Evolutionary conservation across 2,888 invertebrate genomes (phyloP), one percentile per base, ranked within the genome.

Genomic region (Mylabris sibirica): DNA sequence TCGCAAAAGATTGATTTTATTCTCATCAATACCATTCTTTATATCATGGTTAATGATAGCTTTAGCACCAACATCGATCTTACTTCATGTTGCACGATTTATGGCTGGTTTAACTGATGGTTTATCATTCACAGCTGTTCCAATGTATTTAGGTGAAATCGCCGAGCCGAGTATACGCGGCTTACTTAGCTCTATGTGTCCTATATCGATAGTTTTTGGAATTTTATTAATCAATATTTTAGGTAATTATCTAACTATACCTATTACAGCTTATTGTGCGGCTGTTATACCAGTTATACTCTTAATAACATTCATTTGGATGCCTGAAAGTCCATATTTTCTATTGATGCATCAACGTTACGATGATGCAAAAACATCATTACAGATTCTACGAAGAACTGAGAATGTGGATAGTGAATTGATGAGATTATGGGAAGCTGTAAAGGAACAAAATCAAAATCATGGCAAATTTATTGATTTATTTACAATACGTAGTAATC

Each of bases 21-120:
- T 89, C 35, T 87, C 90, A 14, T 89, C 90, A 0, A 76, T 90
- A 4, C 90, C 91, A 0, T 87, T 90, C 75, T 88, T 89, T 72
- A 66, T 89, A 38, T 89, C 90, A 68, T 92, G 91, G 91, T 81
- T 90, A 30, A 82, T 90, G 74, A 87, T 91, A 74, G 89, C 89
- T 69, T 81, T 87, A 30, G 90, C 91, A 35, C 85, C 86, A 67
- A 87, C 87, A 3, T 87, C 89, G 1, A 82, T 85, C 30, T 78
- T 88, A 41, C 84, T 91, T 3, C 89, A 89, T 81, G 85, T 87
- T 3, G 82, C 82, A 5, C 76, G 84, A 61, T 81, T 90, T 84
- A 86, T 90, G 81, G 89, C 89, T 26, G 91, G 91, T 0, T 82
- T 91, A 12, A 89, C 90, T 1, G 90, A 76, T 73, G 84, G 84